Percentiles rank a stretch among this genome's conserved stretches.
These are phyloP conservation scores for Arrhopalites spinosus DNA, from an alignment of 2,888 invertebrate genomes.

Conservation along the genomic window DNA sequence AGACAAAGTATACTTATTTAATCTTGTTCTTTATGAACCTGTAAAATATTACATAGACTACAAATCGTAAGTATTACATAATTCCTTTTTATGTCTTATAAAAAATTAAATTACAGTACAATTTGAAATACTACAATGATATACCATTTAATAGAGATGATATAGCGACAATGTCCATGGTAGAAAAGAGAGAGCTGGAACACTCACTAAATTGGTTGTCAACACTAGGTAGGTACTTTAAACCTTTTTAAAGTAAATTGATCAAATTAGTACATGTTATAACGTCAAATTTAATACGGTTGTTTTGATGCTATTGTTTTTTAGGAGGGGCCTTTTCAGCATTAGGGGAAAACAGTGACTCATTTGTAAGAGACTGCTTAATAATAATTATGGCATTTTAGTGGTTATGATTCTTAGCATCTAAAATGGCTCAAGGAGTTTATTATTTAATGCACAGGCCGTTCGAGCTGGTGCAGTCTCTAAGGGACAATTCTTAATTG, in stretches of 20 bases:
- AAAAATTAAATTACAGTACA: not conserved
- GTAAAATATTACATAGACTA: not conserved
- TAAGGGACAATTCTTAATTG: slow-evolving; percentile 77
- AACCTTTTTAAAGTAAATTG: too few species aligned
- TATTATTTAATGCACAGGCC: slow-evolving; percentile 66
- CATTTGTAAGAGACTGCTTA: slow-evolving; percentile 68
- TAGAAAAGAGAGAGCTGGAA: slow-evolving; percentile 68
- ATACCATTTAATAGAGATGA: slow-evolving; percentile 43
- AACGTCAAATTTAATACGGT: too few species aligned
- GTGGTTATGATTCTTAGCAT: not conserved
- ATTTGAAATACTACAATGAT: too few species aligned
- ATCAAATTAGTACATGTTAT: too few species aligned
- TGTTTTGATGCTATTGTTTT: too few species aligned
- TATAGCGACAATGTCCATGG: slow-evolving; percentile 40
- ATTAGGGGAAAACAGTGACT: slow-evolving; percentile 81
- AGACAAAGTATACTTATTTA: slow-evolving; percentile 4
- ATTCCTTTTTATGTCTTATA: not conserved
- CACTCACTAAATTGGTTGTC: slow-evolving; percentile 92
- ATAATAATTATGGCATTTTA: not conserved
- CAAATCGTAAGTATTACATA: slow-evolving; percentile 6
- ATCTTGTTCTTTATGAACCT: not conserved
- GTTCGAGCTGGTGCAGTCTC: slow-evolving; percentile 88
- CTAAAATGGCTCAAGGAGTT: not conserved
- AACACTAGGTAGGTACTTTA: slow-evolving; percentile 65
- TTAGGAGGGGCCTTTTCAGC: slow-evolving; percentile 92